Conservation (phyloP, 2,888 invertebrate species). For the Lucinisca nassula region DNA sequence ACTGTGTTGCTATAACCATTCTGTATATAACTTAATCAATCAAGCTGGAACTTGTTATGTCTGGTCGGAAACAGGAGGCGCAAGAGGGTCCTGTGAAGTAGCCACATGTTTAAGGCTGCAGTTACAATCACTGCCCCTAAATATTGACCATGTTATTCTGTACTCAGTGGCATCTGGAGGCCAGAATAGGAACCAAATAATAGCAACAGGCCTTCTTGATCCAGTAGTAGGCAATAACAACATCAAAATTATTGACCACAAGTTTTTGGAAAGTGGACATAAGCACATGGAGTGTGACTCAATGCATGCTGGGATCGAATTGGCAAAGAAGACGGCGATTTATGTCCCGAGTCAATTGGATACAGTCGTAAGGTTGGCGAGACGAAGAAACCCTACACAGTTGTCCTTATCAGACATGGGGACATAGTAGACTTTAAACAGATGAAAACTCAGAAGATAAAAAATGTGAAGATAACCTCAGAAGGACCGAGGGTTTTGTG, state of each 20-base stretch:
- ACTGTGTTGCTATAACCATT: too few species aligned
- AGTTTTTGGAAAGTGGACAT: conserved; percentile 59
- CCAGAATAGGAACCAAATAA: conserved; percentile 49
- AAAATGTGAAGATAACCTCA: not conserved
- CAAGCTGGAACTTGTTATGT: conserved; percentile 36
- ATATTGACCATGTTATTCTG: conserved; percentile 39
- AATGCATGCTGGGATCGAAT: conserved; percentile 40
- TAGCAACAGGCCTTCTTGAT: conserved; percentile 40
- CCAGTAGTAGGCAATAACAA: conserved; percentile 21
- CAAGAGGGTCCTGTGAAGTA: conserved; percentile 49
- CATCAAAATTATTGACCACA: conserved; percentile 46
- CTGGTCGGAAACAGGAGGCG: conserved; percentile 49
- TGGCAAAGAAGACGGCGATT: not conserved
- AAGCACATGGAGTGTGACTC: conserved; percentile 60
- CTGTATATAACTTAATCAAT: too few species aligned
- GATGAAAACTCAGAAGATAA: not conserved
- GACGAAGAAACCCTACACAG: conserved; percentile 4
- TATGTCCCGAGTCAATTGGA: conserved; percentile 15
- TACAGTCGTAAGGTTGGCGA: too few species aligned
- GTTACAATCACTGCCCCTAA: conserved; percentile 19
- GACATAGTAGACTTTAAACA: too few species aligned
- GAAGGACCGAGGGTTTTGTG: conserved; percentile 16
- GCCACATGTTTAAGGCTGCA: not conserved
- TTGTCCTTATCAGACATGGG: conserved; percentile 1
- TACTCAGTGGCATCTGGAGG: conserved; percentile 57